phyloP scores from a whole-genome alignment of 2,888 invertebrate species.

The Phragmatobia fuliginosa region DNA sequence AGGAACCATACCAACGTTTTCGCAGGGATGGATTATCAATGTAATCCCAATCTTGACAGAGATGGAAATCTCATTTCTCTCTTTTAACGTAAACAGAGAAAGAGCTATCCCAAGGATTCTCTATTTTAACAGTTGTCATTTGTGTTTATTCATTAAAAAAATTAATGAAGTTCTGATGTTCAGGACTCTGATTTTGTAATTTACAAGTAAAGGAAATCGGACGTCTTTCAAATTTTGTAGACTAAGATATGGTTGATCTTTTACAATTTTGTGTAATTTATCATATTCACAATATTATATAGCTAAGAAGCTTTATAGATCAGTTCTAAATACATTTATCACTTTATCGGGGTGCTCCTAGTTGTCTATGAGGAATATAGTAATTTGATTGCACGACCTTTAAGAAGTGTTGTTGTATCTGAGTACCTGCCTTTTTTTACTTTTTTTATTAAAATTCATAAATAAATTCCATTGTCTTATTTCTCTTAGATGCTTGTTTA shows the following conservation, averaged over 20 bases:
- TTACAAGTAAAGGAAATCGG: too few species aligned
- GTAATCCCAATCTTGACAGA: not conserved
- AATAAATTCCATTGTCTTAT: not conserved
- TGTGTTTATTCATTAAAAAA: not conserved
- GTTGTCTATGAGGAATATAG: not conserved
- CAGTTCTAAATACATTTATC: not conserved
- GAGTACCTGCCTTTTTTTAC: too few species aligned
- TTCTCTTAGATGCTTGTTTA: not conserved
- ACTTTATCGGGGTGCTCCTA: not conserved
- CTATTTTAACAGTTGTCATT: not conserved
- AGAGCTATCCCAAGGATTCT: not conserved
- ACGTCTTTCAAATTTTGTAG: too few species aligned
- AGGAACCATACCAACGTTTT: not conserved
- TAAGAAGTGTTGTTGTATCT: not conserved
- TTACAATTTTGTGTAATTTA: not conserved
- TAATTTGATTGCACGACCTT: not conserved
- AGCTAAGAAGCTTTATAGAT: not conserved
- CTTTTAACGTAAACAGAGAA: constrained; percentile 3
- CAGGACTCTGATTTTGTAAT: too few species aligned
- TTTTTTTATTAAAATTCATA: too few species aligned
- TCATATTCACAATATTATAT: not conserved
- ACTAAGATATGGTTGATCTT: too few species aligned
- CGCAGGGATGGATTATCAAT: not conserved
- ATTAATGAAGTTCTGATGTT: not conserved
- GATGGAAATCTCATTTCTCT: not conserved